Evolutionary conservation across 2,888 invertebrate genomes (phyloP).

Genomic region (Nymphalis c-album): DNA sequence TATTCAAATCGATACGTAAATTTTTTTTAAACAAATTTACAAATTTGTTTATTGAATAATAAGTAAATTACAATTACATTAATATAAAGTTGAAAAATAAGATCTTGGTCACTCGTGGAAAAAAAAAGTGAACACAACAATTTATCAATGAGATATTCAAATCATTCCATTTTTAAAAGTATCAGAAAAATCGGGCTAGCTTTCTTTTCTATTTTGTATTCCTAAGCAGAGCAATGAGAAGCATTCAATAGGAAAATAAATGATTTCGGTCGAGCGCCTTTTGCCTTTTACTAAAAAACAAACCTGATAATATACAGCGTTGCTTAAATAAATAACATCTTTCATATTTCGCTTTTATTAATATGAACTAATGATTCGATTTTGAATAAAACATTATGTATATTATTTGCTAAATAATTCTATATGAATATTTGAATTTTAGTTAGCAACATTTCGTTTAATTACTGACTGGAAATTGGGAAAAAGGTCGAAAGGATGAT

Average conservation of each 20-base stretch:
- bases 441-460: not conserved
- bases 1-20: too few species aligned
- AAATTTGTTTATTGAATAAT: too few species aligned
- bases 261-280: conserved; percentile 34
- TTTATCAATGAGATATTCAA: conserved; percentile 24
- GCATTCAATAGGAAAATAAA: conserved; percentile 38
- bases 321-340: conserved; percentile 13
- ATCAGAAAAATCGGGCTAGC: conserved; percentile 21
- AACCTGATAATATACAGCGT: conserved; percentile 23
- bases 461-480: not conserved
- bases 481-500: conserved; percentile 3
- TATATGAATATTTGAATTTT: conserved; percentile 2
- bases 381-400: not conserved
- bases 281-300: conserved; percentile 24
- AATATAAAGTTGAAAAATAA: not conserved
- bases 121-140: conserved; percentile 16
- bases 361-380: conserved; percentile 1
- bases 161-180: conserved; percentile 26
- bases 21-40: too few species aligned
- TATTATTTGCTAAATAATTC: not conserved
- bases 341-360: conserved; percentile 4
- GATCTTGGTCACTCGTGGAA: not conserved
- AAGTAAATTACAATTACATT: too few species aligned
- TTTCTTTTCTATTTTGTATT: conserved; percentile 33
- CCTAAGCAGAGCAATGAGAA: conserved; percentile 31